Evolutionary conservation across 1,140 invertebrate species (phyloP), one percentile per base, ranked within the genome.

Genomic region (Dysdera silvatica): DNA sequence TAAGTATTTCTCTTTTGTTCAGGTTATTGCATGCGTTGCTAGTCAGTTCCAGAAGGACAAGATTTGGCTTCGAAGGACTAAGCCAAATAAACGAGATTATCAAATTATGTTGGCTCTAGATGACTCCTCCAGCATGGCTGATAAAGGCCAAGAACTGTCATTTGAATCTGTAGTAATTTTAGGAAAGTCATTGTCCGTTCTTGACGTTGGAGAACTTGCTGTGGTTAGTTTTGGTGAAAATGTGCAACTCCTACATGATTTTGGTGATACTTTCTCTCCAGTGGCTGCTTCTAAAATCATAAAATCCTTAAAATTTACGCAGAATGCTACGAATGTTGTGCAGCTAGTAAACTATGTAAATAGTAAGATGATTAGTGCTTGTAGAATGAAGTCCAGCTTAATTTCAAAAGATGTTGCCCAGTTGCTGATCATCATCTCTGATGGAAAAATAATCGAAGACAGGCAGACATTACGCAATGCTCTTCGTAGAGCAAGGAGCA

Each of bases 11-110:
- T 28, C 12, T 29, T 2, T 35, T n/a, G 62, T 49, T 37, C 29
- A 69, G 68, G 63, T 95, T 3, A 97, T 99, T 72, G 89, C 94
- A 0, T 99, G 98, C 75, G 96, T 99, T 70, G 97, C 97, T 7
- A 98, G 94, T 71, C 88, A 98, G 74, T 99, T 98, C 77, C 83
- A 95, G 33, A 99, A 99, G 74, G 95, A 99, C 73, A 96, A 97
- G 75, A 99, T 99, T 71, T 99, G 97, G 97, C 71, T 99, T 67
- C 79, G 95, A 47, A 79, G 97, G 48, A 98, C 91, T 0, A 95
- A 96, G 77, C 93, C 93, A 0, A 93, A 89, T 0, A 93, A 97
- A 74, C 80, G 97, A 54, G 86, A 98, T 68, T 99, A 98, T 78
- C 94, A 98, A 75, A 95, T 99, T 35, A 83, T 93, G 29, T 79